A percentile compares a stretch with the other conserved stretches of the same genome.
These are phyloP conservation scores for Chrysina gloriosa DNA, from an alignment of 2,888 invertebrate genomes.

Conservation along the genomic window DNA sequence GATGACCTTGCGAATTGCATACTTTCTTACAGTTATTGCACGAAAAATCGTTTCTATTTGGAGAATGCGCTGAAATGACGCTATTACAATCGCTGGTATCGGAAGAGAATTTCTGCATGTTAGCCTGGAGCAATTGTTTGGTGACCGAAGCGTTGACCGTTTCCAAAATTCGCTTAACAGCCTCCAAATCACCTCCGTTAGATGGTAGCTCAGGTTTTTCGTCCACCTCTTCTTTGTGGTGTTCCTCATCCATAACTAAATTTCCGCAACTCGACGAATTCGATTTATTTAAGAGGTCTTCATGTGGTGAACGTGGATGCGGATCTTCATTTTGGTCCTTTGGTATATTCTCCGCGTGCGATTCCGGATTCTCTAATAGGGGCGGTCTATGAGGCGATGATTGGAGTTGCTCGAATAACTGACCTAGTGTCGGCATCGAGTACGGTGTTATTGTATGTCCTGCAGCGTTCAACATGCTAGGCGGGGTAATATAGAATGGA, in stretches of 20 bases:
- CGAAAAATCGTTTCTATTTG: conserved; percentile 61
- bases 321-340: conserved; percentile 64
- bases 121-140: conserved; percentile 78
- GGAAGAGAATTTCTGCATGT: conserved; percentile 75
- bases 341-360: conserved; percentile 53
- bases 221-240: conserved; percentile 62
- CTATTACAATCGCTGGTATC: conserved; percentile 66
- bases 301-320: conserved; percentile 59
- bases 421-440: conserved; percentile 71
- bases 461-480: conserved; percentile 65
- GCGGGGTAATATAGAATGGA: conserved; percentile 73
- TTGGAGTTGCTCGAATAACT: conserved; percentile 75
- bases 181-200: conserved; percentile 70
- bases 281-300: conserved; percentile 54
- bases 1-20: conserved; percentile 71
- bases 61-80: conserved; percentile 57
- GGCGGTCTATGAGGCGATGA: conserved; percentile 67
- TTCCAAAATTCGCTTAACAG: conserved; percentile 78
- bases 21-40: conserved; percentile 72
- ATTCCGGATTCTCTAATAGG: conserved; percentile 60
- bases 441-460: conserved; percentile 64
- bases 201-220: conserved; percentile 53
- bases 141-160: conserved; percentile 81
- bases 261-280: conserved; percentile 66
- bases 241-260: conserved; percentile 75